These are phyloP conservation scores for Arge pagana DNA, from an alignment of 2,888 invertebrate genomes.

Conservation along the genomic window DNA sequence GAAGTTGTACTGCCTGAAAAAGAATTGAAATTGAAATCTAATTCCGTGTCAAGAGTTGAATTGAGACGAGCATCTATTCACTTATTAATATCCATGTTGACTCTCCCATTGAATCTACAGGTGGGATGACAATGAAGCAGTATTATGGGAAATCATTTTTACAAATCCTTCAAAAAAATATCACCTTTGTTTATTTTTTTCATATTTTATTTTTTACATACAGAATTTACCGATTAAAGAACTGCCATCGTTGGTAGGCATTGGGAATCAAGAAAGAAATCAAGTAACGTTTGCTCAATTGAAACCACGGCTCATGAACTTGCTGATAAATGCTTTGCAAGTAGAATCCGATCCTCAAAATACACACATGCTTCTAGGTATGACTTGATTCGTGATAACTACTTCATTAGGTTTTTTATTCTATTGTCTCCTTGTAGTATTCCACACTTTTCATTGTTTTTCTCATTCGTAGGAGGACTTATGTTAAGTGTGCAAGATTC, in stretches of 20 bases:
- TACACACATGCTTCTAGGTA: constrained; percentile 82
- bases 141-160: background rate
- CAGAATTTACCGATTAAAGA: constrained; percentile 73
- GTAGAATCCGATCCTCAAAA: constrained; percentile 85
- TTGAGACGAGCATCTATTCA: constrained; percentile 91
- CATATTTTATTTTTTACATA: constrained; percentile 13
- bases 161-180: background rate
- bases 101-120: constrained; percentile 91
- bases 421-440: too few species aligned
- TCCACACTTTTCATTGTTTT: too few species aligned
- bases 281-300: constrained; percentile 69
- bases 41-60: constrained; percentile 72
- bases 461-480: constrained; percentile 66
- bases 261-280: constrained; percentile 40
- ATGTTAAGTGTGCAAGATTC: constrained; percentile 80
- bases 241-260: constrained; percentile 52
- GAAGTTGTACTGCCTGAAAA: constrained; percentile 90
- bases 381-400: constrained; percentile 29
- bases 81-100: constrained; percentile 86
- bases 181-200: constrained; percentile 1
- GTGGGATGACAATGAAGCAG: constrained; percentile 42
- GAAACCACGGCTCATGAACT: constrained; percentile 77
- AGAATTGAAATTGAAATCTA: constrained; percentile 76
- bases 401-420: constrained; percentile 11
- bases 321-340: constrained; percentile 81